A percentile compares a stretch with the other conserved stretches of the same genome.
These are phyloP conservation scores for Neodiprion virginianus DNA, from an alignment of 1,140 invertebrate genomes.

Conservation along the genomic window DNA sequence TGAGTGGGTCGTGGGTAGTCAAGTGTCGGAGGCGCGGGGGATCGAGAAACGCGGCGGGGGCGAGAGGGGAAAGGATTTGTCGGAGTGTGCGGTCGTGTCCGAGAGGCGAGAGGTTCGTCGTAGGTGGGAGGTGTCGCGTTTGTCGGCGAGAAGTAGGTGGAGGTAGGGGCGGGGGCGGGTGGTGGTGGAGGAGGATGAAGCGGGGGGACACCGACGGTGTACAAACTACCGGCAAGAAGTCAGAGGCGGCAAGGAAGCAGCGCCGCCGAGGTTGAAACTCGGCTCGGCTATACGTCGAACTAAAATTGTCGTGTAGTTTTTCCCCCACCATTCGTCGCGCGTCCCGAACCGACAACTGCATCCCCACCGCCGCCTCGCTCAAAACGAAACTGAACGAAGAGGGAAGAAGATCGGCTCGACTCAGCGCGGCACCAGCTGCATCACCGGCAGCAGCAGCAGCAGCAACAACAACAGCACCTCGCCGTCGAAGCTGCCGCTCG, in stretches of 20 bases:
- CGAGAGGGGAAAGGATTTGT: conserved; percentile 15
- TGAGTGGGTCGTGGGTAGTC: conserved; percentile 32
- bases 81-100: conserved; percentile 43
- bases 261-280: conserved; percentile 57
- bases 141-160: conserved; percentile 15
- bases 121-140: conserved; percentile 21
- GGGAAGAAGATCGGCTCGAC: conserved; percentile 25
- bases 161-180: conserved; percentile 19
- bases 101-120: conserved; percentile 16
- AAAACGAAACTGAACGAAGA: conserved; percentile 28
- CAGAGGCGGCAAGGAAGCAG: conserved; percentile 50
- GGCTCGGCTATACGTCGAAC: conserved; percentile 54
- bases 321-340: conserved; percentile 41
- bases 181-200: conserved; percentile 15
- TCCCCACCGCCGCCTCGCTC: conserved; percentile 24
- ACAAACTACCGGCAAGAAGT: conserved; percentile 50
- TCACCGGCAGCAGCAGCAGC: conserved; percentile 9
- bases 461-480: neutral
- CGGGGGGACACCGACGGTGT: conserved; percentile 13
- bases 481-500: neutral
- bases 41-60: conserved; percentile 19
- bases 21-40: conserved; percentile 43
- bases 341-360: conserved; percentile 22
- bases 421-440: conserved; percentile 26
- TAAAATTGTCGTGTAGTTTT: conserved; percentile 62